Evolutionary conservation across 1,140 invertebrate genomes (phyloP).

Genomic region (Nasonia vitripennis): DNA sequence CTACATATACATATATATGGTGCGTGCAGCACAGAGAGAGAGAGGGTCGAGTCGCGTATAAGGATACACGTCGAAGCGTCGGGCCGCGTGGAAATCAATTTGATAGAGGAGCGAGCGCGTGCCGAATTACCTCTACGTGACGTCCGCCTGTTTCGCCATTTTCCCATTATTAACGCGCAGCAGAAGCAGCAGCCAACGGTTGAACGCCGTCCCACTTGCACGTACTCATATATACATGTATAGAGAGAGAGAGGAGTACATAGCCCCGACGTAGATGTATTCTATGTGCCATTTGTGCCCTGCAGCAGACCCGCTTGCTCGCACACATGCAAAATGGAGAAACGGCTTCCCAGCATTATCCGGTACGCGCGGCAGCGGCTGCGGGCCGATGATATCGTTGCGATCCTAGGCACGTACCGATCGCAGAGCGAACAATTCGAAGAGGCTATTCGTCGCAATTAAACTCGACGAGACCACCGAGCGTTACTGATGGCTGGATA

Average conservation of each 20-base stretch:
- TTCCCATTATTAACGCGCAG: conserved; percentile 73
- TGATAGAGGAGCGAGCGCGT: conserved; percentile 73
- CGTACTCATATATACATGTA: conserved; percentile 53
- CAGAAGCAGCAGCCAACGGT: background rate
- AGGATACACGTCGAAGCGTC: conserved; percentile 53
- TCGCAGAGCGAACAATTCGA: conserved; percentile 60
- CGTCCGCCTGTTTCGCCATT: conserved; percentile 74
- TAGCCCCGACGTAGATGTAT: background rate
- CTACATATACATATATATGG: background rate
- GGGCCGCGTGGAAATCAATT: conserved; percentile 73
- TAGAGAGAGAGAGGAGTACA: conserved; percentile 1
- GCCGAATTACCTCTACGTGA: conserved; percentile 76
- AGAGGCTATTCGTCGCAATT: conserved; percentile 63
- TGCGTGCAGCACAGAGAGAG: background rate
- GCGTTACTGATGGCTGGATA: conserved; percentile 6
- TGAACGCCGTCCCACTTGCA: conserved; percentile 57
- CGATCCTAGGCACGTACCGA: conserved; percentile 69
- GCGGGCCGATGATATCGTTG: conserved; percentile 55
- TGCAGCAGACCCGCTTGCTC: background rate
- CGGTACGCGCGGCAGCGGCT: background rate
- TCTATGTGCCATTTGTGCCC: too few relatives aligned
- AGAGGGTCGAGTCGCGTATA: conserved; percentile 56
- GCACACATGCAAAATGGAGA: background rate
- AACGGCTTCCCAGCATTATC: conserved; percentile 23
- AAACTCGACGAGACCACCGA: conserved; percentile 57